These are phyloP conservation scores for Carlito syrichta DNA, from an alignment of 2,113 vertebrate genomes.

Conservation along the genomic window DNA sequence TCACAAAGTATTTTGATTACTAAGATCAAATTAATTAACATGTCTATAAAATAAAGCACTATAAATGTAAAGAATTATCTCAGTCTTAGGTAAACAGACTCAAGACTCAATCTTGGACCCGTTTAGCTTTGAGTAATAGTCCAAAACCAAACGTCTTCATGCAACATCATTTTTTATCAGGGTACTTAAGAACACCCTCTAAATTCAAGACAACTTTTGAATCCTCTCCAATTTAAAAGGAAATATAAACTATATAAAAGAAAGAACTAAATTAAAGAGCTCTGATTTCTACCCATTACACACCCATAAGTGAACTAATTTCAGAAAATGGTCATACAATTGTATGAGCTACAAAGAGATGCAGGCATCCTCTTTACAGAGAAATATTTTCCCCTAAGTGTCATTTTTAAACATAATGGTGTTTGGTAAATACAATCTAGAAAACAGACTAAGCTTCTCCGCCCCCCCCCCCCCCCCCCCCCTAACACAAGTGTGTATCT, in stretches of 20 bases:
- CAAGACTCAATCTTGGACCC: not conserved
- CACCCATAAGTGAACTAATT: not conserved
- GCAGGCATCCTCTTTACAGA: not conserved
- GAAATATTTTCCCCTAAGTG: not conserved
- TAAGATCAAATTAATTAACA: not conserved
- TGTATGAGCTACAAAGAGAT: not conserved
- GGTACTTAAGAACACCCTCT: not conserved
- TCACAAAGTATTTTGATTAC: not conserved
- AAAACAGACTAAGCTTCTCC: not conserved
- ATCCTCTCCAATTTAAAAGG: not conserved
- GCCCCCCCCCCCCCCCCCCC: not conserved
- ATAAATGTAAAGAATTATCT: not conserved
- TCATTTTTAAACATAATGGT: not conserved
- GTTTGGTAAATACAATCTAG: not conserved
- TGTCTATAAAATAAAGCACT: not conserved
- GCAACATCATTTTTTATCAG: not conserved
- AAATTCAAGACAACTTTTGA: not conserved
- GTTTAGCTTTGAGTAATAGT: not conserved
- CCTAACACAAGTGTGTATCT: not conserved
- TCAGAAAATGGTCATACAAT: not conserved
- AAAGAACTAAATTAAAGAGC: not conserved
- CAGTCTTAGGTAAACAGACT: not conserved
- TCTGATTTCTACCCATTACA: constrained; percentile 1
- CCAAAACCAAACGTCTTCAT: not conserved
- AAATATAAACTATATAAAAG: not conserved